phyloP scores from a whole-genome alignment of 2,113 vertebrate species.

The Callithrix jacchus region DNA sequence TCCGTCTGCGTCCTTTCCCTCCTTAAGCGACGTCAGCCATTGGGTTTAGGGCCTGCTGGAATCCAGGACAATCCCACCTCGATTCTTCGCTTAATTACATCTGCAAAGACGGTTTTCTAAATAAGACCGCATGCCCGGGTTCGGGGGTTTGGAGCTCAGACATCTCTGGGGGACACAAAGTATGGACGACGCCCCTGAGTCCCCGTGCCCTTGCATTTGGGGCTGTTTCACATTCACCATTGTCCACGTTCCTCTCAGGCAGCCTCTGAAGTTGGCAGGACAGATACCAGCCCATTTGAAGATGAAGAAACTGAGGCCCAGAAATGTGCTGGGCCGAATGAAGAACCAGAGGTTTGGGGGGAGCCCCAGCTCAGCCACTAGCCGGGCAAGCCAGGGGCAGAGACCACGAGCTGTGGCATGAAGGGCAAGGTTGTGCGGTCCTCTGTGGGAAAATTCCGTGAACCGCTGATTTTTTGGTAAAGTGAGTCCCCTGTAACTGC shows the following conservation, averaged over 20 bases:
- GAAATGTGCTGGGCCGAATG: background rate
- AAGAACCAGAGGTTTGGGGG: background rate
- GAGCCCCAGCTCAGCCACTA: background rate
- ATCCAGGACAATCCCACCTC: too few species aligned
- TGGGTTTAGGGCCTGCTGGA: accelerated
- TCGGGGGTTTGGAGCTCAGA: accelerated
- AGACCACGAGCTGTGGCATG: accelerated
- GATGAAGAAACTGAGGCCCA: background rate
- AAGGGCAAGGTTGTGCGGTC: too few species aligned
- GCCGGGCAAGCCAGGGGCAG: accelerated
- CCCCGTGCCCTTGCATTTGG: accelerated
- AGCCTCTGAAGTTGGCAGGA: background rate
- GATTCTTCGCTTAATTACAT: accelerated
- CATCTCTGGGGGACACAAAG: background rate
- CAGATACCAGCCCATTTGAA: background rate
- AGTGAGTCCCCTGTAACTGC: background rate
- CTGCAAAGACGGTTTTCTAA: background rate
- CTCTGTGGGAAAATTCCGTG: background rate
- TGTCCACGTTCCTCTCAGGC: background rate
- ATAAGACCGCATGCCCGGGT: accelerated
- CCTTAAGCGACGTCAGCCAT: accelerated
- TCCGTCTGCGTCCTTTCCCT: background rate
- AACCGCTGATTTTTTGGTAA: background rate
- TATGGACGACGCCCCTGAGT: background rate
- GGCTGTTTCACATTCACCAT: accelerated